Conservation (phyloP, 2,888 invertebrate species). For the Lysandra bellargus region DNA sequence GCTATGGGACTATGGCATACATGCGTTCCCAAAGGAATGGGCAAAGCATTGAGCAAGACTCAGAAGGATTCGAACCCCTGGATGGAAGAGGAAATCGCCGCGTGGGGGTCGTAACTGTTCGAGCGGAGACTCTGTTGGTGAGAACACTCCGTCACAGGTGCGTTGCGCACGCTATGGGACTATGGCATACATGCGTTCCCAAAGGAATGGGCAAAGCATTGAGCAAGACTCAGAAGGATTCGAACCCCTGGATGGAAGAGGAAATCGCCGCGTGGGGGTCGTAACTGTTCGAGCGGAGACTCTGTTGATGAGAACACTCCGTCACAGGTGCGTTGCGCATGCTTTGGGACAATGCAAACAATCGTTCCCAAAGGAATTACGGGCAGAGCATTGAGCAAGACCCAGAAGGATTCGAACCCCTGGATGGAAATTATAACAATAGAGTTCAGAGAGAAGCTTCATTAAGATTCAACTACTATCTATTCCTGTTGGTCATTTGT, state of each 20-base stretch:
- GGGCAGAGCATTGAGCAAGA: not conserved
- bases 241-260: not conserved
- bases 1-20: not conserved
- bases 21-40: not conserved
- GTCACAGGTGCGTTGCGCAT: conserved; percentile 29
- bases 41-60: not conserved
- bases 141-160: conserved; percentile 39
- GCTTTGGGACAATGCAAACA: not conserved
- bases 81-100: conserved; percentile 85
- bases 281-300: conserved; percentile 90
- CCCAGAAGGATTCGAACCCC: not conserved
- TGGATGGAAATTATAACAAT: not conserved
- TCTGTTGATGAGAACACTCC: conserved; percentile 57
- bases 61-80: not conserved
- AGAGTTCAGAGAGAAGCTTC: not conserved
- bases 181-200: not conserved
- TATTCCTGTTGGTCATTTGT: too few species aligned
- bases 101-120: conserved; percentile 96
- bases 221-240: not conserved
- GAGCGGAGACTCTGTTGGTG: conserved; percentile 82
- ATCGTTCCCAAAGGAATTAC: not conserved
- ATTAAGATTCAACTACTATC: too few species aligned
- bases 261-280: conserved; percentile 97
- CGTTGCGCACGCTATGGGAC: not conserved
- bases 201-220: not conserved